Evolutionary conservation across 2,888 invertebrate genomes (phyloP).

Genomic region (Disparrhopalites patrizii): DNA sequence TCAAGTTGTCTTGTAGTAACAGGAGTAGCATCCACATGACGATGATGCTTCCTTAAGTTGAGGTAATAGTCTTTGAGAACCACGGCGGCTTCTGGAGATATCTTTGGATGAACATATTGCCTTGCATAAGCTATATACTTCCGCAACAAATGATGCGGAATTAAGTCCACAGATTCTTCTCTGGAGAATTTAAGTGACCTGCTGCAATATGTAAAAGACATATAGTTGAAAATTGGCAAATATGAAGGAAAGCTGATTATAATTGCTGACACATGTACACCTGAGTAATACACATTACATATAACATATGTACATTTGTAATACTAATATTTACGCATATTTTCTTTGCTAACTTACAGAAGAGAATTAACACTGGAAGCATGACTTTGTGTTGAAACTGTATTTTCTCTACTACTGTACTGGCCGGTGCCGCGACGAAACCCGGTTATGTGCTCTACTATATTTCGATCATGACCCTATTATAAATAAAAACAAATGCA

Average conservation of each 20-base stretch:
- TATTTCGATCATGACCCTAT: conserved; percentile 36
- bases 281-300: too few species aligned
- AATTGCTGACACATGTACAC: too few species aligned
- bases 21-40: conserved; percentile 66
- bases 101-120: conserved; percentile 76
- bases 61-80: conserved; percentile 75
- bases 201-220: too few species aligned
- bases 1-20: conserved; percentile 85
- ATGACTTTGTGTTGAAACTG: too few species aligned
- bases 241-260: too few species aligned
- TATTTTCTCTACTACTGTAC: too few species aligned
- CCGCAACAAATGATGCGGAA: conserved; percentile 72
- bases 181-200: conserved; percentile 59
- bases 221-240: too few species aligned
- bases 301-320: too few species aligned
- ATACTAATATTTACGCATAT: too few species aligned
- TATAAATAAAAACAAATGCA: neutral
- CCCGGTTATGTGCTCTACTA: conserved; percentile 37
- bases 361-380: too few species aligned
- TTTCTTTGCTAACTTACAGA: too few species aligned
- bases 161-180: conserved; percentile 63
- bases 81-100: conserved; percentile 67
- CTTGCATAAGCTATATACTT: conserved; percentile 90
- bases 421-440: neutral
- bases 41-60: conserved; percentile 66